These are phyloP conservation scores for Carabus problematicus DNA, from an alignment of 2,888 invertebrate species.

Conservation along the genomic window DNA sequence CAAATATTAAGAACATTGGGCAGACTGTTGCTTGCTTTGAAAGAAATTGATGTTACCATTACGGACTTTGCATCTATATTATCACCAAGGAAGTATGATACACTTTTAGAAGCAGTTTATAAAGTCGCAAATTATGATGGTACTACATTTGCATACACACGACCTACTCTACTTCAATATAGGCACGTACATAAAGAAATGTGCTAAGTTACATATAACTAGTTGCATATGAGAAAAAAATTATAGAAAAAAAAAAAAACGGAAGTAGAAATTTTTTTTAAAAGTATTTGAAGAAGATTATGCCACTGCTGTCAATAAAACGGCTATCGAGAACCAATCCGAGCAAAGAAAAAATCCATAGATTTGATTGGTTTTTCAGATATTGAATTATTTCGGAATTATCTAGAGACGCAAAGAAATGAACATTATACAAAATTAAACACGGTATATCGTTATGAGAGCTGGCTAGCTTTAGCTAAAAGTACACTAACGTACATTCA, in stretches of 20 bases:
- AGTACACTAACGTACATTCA: slow-evolving; percentile 13
- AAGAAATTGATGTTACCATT: background rate
- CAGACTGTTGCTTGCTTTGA: slow-evolving; percentile 3
- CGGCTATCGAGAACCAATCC: slow-evolving; percentile 4
- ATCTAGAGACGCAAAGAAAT: background rate
- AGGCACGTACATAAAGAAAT: slow-evolving; percentile 5
- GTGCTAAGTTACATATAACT: background rate
- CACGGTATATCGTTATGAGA: background rate
- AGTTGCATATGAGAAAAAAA: background rate
- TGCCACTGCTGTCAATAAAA: background rate
- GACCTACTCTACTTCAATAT: slow-evolving; percentile 9
- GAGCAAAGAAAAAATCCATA: background rate
- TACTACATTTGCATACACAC: background rate
- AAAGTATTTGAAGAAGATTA: too few species aligned
- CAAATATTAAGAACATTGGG: slow-evolving; percentile 9
- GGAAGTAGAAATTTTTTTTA: too few species aligned
- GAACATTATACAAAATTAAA: background rate
- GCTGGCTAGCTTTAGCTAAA: slow-evolving; percentile 13
- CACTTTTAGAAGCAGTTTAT: background rate
- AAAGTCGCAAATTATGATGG: background rate
- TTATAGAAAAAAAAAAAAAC: background rate
- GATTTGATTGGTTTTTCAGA: background rate
- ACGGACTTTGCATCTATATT: slow-evolving; percentile 13
- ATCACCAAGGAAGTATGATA: background rate
- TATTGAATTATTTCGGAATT: slow-evolving; percentile 7